Percentiles rank a stretch among this genome's conserved stretches.
phyloP scores from a whole-genome alignment of 1,140 invertebrate species.

The Bombus superbus region DNA sequence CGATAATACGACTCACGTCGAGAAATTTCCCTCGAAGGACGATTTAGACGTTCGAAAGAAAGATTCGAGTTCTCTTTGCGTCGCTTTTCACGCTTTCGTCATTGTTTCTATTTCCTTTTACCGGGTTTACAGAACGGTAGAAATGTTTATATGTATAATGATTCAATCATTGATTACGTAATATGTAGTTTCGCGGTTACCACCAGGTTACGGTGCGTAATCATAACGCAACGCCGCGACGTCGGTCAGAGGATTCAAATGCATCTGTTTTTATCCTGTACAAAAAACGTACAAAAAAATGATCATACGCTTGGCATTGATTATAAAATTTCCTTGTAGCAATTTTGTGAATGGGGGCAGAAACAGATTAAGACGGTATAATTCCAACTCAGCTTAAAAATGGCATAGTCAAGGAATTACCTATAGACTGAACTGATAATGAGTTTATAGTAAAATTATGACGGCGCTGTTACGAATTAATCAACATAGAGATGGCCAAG shows the following conservation, averaged over 20 bases:
- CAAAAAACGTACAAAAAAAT: conserved; percentile 7
- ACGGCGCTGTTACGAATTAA: conserved; percentile 5
- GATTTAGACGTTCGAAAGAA: conserved; percentile 64
- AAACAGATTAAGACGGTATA: neutral
- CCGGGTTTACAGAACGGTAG: neutral
- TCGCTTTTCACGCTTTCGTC: conserved; percentile 41
- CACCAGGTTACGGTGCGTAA: neutral
- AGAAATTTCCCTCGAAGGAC: conserved; percentile 14
- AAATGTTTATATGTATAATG: neutral
- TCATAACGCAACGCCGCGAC: too few species aligned
- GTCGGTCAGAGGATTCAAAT: neutral
- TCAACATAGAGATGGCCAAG: neutral
- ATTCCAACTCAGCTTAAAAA: neutral
- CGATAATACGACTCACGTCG: neutral
- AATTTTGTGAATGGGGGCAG: conserved; percentile 25
- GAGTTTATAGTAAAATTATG: neutral
- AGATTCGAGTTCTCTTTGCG: conserved; percentile 67
- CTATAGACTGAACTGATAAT: too few species aligned
- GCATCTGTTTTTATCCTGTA: neutral
- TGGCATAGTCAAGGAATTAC: too few species aligned
- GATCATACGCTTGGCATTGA: conserved; percentile 2
- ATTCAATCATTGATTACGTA: neutral
- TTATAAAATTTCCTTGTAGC: conserved; percentile 59
- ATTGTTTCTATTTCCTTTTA: neutral
- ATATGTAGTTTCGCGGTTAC: neutral